phyloP scores from a whole-genome alignment of 2,113 vertebrate genomes.

The Melanocharis versteri region DNA sequence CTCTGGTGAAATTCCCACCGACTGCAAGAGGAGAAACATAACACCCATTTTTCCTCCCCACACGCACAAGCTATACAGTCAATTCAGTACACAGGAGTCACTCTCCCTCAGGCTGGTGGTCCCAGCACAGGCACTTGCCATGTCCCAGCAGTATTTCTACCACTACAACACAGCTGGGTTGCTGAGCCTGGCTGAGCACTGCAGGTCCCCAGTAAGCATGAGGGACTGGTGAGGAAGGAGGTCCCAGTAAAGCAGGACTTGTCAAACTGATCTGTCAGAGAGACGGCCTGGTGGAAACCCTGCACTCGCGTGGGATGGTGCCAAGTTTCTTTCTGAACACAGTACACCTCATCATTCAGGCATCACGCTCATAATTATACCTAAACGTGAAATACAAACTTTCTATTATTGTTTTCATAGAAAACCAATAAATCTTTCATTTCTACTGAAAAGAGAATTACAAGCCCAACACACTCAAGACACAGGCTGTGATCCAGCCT shows the following conservation, averaged over 20 bases:
- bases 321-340: neutral
- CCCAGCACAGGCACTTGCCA: rapidly evolving
- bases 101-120: neutral
- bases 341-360: constrained; percentile 13
- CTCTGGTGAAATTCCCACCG: neutral
- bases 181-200: neutral
- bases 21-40: neutral
- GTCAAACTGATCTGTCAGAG: neutral
- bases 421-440: neutral
- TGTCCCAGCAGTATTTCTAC: neutral
- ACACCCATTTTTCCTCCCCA: neutral
- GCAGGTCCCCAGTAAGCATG: neutral
- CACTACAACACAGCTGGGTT: neutral
- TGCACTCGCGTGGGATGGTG: rapidly evolving
- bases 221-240: neutral
- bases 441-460: neutral
- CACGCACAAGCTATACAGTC: neutral
- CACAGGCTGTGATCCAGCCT: neutral
- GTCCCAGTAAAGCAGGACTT: neutral
- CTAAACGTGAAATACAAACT: neutral
- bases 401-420: neutral
- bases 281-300: neutral
- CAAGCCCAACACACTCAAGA: neutral
- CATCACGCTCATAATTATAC: neutral
- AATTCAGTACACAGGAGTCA: neutral